Base-by-base conservation (phyloP, 2,113 vertebrate species). In the Corythoichthys intestinalis region DNA sequence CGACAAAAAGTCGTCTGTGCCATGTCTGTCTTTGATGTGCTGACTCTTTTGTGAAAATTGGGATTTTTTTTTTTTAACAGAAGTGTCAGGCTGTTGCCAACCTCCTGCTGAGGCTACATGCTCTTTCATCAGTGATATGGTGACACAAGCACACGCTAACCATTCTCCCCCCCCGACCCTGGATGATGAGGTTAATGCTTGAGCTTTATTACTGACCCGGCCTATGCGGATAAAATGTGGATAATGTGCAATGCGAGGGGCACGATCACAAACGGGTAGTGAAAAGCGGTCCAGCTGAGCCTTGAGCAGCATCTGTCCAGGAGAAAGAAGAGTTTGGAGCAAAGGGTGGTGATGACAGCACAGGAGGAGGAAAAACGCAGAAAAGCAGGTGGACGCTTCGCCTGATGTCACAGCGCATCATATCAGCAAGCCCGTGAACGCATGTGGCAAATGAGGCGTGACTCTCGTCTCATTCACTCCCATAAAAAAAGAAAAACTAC, bases 281-380 rank as follows among this genome's bases (percentile, higher is more conserved):
- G 76, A 83, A 83, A 81, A 65, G 65, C 64, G 6, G 74, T 89
- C 87, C 87, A 89, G 85, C 87, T 87, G 86, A 77, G 84, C 81
- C 80, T 60, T 56, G 77, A 84, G 78, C 78, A 80, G 85, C 86
- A 87, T 86, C 83, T 87, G 87, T 80, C 78, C 75, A 63, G 58
- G 67, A 63, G 70, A 67, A 70, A 69, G 68, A 62, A 54, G 69
- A 79, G 68, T 63, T 64, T 44, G 41, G 68, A 47, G 71, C 69
- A 56, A 66, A 59, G 58, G 35, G 34, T 37, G 53, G 20, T 28
- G 70, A 77, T 56, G 74, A 62, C 77, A 69, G 64, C 4, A 17
- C 1, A 20, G 67, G 62, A 50, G 48, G 66, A 65, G 57, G 71
- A 68, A 28, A 65, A 57, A 64, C 46, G 73, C 38, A 56, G 70